Evolutionary conservation across 2,113 vertebrate genomes (phyloP), one percentile per base, ranked within the genome.

Genomic region (Entosphenus tridentatus): DNA sequence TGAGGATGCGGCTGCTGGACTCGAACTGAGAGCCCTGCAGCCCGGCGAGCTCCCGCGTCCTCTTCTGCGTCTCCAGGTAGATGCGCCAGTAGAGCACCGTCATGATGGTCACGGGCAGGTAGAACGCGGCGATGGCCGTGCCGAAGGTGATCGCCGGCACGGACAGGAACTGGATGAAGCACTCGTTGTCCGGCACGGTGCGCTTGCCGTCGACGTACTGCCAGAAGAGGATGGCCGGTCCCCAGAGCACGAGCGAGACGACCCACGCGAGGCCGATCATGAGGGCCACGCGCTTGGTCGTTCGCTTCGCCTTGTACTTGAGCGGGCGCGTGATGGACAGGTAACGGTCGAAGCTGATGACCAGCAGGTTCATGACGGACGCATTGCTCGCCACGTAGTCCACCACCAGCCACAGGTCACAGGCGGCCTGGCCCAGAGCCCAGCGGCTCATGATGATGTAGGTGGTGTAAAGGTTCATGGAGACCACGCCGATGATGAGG

Each of bases 361-460:
- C 77, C 69, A 85, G 75, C 21, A 85, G 80, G 73, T 84, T 84
- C 83, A 85, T 85, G 72, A 85, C 81, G 0, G 83, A 85, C 10
- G 83, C 83, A 0, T 85, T 85, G 77, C 83, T 85, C 58, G 80
- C 80, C 59, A 84, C 83, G 2, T 85, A 85, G 75, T 85, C 83
- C 68, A 84, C 74, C 21, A 81, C 79, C 72, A 85, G 73, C 83
- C 83, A 85, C 69, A 85, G 73, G 72, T 84, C 83, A 1, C 83
- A 85, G 71, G 82, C 79, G 56, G 82, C 68, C 1, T 73, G 78
- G 58, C 83, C 83, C 59, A 84, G 73, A 1, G 78, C 77, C 83
- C 83, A 85, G 57, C 72, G 79, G 14, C 80, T 80, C 80, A 81
- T 81, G 71, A 84, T 78, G 70, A 84, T 79, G 71, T 82, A 82